Conservation (phyloP, 2,797 vertebrate species). For the Tenualosa ilisha region DNA sequence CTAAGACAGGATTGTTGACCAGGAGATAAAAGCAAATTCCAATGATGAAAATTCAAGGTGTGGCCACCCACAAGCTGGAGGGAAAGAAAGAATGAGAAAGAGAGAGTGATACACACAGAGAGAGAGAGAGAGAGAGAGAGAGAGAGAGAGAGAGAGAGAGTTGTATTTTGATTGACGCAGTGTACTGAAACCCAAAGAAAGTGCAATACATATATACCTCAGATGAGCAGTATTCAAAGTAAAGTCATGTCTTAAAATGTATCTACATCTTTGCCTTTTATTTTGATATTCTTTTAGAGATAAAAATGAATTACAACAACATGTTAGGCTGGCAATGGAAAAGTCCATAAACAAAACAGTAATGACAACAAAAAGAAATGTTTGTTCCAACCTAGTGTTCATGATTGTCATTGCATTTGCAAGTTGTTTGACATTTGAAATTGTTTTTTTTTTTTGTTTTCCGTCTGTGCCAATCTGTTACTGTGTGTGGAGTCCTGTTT, state of each 20-base stretch:
- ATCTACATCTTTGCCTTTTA: background rate
- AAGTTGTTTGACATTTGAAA: background rate
- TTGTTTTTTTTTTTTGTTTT: background rate
- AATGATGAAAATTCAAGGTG: background rate
- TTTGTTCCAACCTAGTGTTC: background rate
- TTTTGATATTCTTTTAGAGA: constrained; percentile 14
- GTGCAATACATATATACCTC: constrained; percentile 85
- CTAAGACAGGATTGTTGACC: background rate
- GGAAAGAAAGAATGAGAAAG: constrained; percentile 17
- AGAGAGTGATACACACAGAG: background rate
- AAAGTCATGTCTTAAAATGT: constrained; percentile 10
- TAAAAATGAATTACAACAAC: background rate
- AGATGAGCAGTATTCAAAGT: constrained; percentile 55
- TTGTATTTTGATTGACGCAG: constrained; percentile 13
- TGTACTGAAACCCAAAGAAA: constrained; percentile 75
- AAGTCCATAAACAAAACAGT: background rate
- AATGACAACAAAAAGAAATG: background rate
- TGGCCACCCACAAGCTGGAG: constrained; percentile 19
- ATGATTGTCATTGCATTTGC: constrained; percentile 9
- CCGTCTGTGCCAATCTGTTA: constrained; percentile 16
- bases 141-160: background rate
- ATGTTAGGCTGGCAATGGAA: background rate
- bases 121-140: background rate
- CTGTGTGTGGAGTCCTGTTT: constrained; percentile 1
- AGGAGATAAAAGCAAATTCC: constrained; percentile 6